These are phyloP conservation scores for Trichonephila clavipes DNA, from an alignment of 1,140 invertebrate genomes.

Conservation along the genomic window DNA sequence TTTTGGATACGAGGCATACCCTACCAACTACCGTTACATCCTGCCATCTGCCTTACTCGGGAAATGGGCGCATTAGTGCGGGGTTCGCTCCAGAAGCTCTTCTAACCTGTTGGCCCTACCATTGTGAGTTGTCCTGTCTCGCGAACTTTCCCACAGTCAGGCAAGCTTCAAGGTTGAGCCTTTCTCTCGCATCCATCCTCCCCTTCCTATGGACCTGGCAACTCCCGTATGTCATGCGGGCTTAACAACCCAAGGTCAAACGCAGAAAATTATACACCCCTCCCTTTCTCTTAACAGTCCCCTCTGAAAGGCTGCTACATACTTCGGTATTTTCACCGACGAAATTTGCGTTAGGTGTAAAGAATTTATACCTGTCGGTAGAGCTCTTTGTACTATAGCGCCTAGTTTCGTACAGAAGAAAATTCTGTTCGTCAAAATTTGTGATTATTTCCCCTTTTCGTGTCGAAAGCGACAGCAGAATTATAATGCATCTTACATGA, in stretches of 20 bases:
- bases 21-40: constrained; percentile 73
- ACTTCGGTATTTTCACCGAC: not conserved
- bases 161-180: constrained; percentile 74
- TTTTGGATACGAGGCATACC: constrained; percentile 5
- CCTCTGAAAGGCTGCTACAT: constrained; percentile 22
- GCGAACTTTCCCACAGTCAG: constrained; percentile 74
- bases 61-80: constrained; percentile 61
- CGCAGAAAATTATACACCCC: constrained; percentile 58
- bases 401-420: not conserved
- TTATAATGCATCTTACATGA: not conserved
- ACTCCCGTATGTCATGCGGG: constrained; percentile 71
- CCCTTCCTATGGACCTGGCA: constrained; percentile 39
- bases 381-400: not conserved
- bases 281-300: constrained; percentile 16
- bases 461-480: not conserved
- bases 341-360: constrained; percentile 23
- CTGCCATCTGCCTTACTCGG: constrained; percentile 69
- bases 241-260: constrained; percentile 71
- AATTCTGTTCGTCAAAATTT: not conserved
- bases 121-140: constrained; percentile 71
- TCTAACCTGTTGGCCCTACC: constrained; percentile 74
- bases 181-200: constrained; percentile 56
- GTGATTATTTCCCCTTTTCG: not conserved
- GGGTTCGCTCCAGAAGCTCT: constrained; percentile 74
- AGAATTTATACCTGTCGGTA: constrained; percentile 13